These are phyloP conservation scores for Caenorhabditis plicata DNA, from an alignment of 2,888 invertebrate genomes.

Conservation along the genomic window DNA sequence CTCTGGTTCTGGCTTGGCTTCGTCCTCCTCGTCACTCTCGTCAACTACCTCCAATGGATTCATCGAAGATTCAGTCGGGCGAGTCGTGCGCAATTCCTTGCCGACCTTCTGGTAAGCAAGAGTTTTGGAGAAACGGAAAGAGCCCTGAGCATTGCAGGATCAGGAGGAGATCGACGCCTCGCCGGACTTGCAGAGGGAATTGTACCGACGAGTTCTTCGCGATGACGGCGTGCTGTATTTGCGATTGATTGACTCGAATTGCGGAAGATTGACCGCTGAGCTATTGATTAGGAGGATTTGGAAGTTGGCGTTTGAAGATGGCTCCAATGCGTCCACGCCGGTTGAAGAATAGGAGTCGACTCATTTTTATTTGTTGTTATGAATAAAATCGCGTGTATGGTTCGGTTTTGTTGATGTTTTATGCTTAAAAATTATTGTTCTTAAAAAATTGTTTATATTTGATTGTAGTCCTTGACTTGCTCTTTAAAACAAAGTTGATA, in stretches of 20 bases:
- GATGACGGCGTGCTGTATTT: constrained; percentile 51
- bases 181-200: constrained; percentile 3
- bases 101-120: constrained; percentile 25
- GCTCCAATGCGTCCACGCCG: background rate
- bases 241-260: constrained; percentile 40
- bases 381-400: no score
- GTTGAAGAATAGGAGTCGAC: no score
- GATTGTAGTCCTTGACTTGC: no score
- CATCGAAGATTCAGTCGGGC: constrained; percentile 26
- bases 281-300: constrained; percentile 37
- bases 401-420: no score
- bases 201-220: constrained; percentile 28
- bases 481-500: no score
- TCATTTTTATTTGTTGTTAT: no score
- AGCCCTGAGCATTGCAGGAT: constrained; percentile 5
- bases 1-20: constrained; percentile 64
- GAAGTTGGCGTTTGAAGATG: constrained; percentile 13
- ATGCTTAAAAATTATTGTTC: no score
- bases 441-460: no score
- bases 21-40: constrained; percentile 45
- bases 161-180: constrained; percentile 22
- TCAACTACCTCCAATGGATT: constrained; percentile 53
- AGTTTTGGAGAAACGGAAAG: background rate
- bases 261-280: constrained; percentile 33
- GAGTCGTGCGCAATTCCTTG: constrained; percentile 28